Conservation (phyloP, 1,140 invertebrate genomes). For the fruit fly (Drosophila melanogaster) region DNA sequence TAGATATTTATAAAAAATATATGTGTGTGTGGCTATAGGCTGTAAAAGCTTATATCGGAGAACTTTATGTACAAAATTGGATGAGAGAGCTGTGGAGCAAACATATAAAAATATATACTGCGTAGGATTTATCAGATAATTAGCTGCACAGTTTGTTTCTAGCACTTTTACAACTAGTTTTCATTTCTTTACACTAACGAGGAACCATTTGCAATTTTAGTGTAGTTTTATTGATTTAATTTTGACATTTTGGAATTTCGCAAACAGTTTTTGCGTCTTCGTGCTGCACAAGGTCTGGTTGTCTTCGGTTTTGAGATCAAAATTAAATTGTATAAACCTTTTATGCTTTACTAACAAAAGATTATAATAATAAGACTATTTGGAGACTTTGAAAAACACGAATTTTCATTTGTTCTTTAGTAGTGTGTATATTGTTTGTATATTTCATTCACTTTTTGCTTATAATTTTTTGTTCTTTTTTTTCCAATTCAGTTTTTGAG, state of each 20-base stretch:
- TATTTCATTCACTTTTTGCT: constrained; percentile 63
- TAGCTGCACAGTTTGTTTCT: constrained; percentile 56
- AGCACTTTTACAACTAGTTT: constrained; percentile 76
- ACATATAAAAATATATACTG: constrained; percentile 64
- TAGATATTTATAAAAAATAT: constrained; percentile 82
- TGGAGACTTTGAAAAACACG: constrained; percentile 64
- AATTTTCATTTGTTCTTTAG: constrained; percentile 26
- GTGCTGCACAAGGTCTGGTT: constrained; percentile 54
- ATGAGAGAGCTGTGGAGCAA: constrained; percentile 51
- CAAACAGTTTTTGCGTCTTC: constrained; percentile 64
- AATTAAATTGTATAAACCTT: constrained; percentile 74
- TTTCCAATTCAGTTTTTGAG: constrained; percentile 29
- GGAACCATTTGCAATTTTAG: constrained; percentile 80
- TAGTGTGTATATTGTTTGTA: constrained; percentile 28
- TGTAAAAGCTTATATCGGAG: constrained; percentile 20
- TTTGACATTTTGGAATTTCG: constrained; percentile 78
- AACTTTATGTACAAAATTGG: constrained; percentile 43
- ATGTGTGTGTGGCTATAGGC: constrained; percentile 35
- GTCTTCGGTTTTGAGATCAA: constrained; percentile 75
- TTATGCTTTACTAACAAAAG: constrained; percentile 39
- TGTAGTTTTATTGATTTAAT: constrained; percentile 73
- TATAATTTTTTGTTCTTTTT: constrained; percentile 30
- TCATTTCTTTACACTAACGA: constrained; percentile 75
- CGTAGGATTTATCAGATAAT: constrained; percentile 37
- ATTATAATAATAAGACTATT: constrained; percentile 70